phyloP scores from a whole-genome alignment of 2,797 vertebrate species.

The Pitangus sulphuratus region DNA sequence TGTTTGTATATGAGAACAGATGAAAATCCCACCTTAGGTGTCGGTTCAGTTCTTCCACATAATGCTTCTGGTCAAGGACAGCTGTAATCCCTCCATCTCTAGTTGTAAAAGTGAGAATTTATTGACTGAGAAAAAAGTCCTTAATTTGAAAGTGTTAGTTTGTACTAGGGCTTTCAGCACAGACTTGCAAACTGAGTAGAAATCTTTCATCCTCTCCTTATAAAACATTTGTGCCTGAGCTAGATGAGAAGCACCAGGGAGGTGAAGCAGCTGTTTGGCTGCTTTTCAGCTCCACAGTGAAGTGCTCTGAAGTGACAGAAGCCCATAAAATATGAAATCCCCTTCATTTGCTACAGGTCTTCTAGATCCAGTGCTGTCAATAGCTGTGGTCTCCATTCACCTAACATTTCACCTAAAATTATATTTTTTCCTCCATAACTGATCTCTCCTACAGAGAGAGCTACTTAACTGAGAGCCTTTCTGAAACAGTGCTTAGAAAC shows the following conservation, averaged over 20 bases:
- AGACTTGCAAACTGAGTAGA: neutral
- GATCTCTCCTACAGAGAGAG: neutral
- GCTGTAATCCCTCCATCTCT: conserved; percentile 91
- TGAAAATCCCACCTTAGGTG: conserved; percentile 83
- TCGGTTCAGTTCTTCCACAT: conserved; percentile 96
- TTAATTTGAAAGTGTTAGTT: neutral
- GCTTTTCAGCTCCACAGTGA: neutral
- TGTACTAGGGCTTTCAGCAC: neutral
- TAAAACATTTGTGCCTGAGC: neutral
- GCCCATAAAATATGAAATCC: neutral
- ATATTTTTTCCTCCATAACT: neutral
- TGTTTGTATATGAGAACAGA: neutral
- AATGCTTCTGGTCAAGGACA: conserved; percentile 98
- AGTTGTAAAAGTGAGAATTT: conserved; percentile 42
- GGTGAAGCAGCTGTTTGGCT: neutral
- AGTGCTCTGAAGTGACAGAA: neutral
- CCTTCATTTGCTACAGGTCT: neutral
- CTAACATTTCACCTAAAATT: neutral
- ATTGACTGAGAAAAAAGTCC: neutral
- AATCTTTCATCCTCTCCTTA: neutral
- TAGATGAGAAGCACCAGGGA: neutral
- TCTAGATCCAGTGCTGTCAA: neutral
- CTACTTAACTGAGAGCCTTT: neutral
- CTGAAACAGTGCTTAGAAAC: neutral
- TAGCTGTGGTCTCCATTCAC: neutral